phyloP scores from a whole-genome alignment of 2,888 invertebrate species.

The Microctonus brassicae region DNA sequence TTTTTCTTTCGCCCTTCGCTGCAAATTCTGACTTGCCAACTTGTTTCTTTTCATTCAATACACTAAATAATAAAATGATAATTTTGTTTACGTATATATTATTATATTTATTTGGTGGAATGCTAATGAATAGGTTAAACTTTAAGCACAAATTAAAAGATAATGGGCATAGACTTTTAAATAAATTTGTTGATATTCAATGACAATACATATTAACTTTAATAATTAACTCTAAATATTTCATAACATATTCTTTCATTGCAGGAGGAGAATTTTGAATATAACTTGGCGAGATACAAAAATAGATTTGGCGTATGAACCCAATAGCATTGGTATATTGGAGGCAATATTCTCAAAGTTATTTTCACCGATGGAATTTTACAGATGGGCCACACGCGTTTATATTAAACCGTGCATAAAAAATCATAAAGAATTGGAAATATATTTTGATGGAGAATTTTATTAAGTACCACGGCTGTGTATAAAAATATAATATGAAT shows the following conservation, averaged over 20 bases:
- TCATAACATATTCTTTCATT: not conserved
- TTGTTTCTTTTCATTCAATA: not conserved
- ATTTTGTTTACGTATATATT: not conserved
- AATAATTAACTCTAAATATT: not conserved
- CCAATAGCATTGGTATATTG: not conserved
- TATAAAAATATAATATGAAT: not conserved
- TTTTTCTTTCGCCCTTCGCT: not conserved
- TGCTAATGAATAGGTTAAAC: slow-evolving; percentile 19
- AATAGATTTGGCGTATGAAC: slow-evolving; percentile 11
- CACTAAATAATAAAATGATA: not conserved
- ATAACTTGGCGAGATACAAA: not conserved
- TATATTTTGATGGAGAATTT: too few relatives aligned
- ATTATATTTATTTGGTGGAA: not conserved
- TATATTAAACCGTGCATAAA: not conserved
- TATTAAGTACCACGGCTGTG: not conserved
- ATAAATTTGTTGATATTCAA: too few relatives aligned
- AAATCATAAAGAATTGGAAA: not conserved
- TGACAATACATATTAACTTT: too few relatives aligned
- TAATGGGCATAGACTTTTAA: too few relatives aligned
- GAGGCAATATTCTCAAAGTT: not conserved
- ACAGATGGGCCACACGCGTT: not conserved
- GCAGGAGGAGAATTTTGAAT: not conserved
- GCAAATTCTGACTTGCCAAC: not conserved
- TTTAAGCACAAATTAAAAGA: not conserved
- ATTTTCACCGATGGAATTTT: slow-evolving; percentile 12